These are phyloP conservation scores for Styela plicata DNA, from an alignment of 23 tunicate genomes.

Conservation along the genomic window DNA sequence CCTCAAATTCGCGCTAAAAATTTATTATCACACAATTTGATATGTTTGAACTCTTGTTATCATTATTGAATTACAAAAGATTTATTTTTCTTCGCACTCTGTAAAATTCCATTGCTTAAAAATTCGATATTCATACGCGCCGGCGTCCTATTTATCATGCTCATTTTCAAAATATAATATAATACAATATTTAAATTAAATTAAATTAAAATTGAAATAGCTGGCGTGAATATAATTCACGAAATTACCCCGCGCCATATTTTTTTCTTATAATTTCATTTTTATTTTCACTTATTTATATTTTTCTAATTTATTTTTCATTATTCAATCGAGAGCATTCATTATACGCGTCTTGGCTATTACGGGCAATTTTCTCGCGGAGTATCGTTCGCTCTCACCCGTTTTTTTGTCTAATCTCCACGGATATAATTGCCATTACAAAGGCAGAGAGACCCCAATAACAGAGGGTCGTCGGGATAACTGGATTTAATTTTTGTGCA, in stretches of 20 bases:
- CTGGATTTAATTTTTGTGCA: slow-evolving; percentile 24
- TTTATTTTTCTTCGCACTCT: not conserved
- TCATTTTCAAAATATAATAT: not conserved
- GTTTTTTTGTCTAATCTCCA: slow-evolving; percentile 13
- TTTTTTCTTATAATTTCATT: too few relatives aligned
- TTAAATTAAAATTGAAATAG: not conserved
- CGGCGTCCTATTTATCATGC: not conserved
- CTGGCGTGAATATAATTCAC: not conserved
- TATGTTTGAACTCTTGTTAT: not conserved
- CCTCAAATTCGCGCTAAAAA: not conserved
- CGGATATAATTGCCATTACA: slow-evolving; percentile 23
- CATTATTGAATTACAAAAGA: not conserved
- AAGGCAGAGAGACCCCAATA: slow-evolving; percentile 25
- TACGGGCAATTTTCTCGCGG: slow-evolving; percentile 26
- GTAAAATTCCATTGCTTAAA: not conserved
- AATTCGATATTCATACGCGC: not conserved
- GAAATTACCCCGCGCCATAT: not conserved
- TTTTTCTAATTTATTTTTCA: not conserved
- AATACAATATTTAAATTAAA: too few relatives aligned
- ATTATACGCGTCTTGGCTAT: slow-evolving; percentile 16
- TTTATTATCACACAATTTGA: not conserved
- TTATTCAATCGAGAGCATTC: not conserved
- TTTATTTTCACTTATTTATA: not conserved
- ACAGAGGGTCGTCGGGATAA: slow-evolving; percentile 24
- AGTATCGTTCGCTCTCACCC: slow-evolving; percentile 9